phyloP scores from a whole-genome alignment of 2,888 invertebrate species.

The Exephanes ischioxanthus region DNA sequence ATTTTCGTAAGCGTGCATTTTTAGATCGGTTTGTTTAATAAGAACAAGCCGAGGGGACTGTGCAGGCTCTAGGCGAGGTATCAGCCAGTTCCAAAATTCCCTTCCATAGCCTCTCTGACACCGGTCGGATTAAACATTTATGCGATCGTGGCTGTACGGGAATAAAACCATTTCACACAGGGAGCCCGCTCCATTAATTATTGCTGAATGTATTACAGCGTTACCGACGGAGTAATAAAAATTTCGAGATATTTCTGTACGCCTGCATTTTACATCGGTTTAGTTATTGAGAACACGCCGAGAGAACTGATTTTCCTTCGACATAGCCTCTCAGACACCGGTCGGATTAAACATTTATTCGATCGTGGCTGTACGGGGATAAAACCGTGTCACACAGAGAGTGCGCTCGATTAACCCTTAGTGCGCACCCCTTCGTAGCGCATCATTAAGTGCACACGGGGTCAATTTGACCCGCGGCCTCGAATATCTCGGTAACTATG shows the following conservation, averaged over 20 bases:
- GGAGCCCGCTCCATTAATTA: not conserved
- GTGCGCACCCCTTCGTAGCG: too few species aligned
- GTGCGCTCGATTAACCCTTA: not conserved
- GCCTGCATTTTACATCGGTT: not conserved
- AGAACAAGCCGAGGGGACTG: not conserved
- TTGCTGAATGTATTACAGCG: not conserved
- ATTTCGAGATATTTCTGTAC: not conserved
- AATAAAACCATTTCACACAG: not conserved
- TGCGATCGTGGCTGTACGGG: not conserved
- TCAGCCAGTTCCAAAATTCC: too few species aligned
- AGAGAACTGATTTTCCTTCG: too few species aligned
- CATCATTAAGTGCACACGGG: too few species aligned
- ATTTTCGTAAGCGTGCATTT: not conserved
- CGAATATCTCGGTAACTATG: too few species aligned
- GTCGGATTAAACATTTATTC: not conserved
- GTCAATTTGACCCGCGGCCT: too few species aligned
- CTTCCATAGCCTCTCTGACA: too few species aligned
- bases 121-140: not conserved
- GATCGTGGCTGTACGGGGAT: not conserved
- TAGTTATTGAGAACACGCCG: not conserved
- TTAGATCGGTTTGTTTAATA: not conserved
- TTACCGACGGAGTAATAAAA: not conserved
- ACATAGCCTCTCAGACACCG: too few species aligned
- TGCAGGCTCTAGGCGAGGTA: too few species aligned
- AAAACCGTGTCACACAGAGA: not conserved